Conservation (phyloP, 2,797 vertebrate species). For the Heteromormyrus szaboi region DNA sequence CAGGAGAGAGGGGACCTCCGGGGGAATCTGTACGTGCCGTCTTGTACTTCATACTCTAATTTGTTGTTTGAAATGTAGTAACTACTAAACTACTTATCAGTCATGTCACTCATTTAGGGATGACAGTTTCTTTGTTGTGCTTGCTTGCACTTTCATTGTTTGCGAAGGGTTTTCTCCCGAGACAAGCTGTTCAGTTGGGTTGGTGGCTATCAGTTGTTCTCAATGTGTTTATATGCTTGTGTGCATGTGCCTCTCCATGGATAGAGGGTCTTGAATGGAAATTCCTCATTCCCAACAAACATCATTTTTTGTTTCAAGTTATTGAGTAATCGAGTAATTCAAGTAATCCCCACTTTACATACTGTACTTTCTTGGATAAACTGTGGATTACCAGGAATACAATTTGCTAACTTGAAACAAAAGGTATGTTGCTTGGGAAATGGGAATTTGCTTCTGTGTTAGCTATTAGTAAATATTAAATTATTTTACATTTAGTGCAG, state of each 20-base stretch:
- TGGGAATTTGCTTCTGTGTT: neutral
- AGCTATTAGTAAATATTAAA: neutral
- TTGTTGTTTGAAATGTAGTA: neutral
- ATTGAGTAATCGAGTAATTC: neutral
- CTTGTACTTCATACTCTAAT: neutral
- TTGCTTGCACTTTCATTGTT: neutral
- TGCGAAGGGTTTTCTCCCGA: neutral
- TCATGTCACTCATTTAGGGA: neutral
- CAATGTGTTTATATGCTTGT: neutral
- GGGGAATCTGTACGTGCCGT: constrained; percentile 81
- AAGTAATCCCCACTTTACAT: neutral
- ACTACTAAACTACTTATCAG: neutral
- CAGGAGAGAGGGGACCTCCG: constrained; percentile 72
- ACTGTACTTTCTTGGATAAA: neutral
- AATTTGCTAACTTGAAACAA: neutral
- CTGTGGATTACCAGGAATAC: neutral
- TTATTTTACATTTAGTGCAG: neutral
- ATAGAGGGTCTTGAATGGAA: neutral
- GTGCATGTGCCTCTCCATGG: neutral
- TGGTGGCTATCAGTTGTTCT: neutral
- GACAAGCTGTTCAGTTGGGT: neutral
- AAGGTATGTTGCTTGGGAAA: neutral
- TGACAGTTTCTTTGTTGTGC: neutral
- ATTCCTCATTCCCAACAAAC: neutral
- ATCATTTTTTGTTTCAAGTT: neutral